These are phyloP conservation scores for Zophobas morio DNA, from an alignment of 1,140 invertebrate species.

Conservation along the genomic window DNA sequence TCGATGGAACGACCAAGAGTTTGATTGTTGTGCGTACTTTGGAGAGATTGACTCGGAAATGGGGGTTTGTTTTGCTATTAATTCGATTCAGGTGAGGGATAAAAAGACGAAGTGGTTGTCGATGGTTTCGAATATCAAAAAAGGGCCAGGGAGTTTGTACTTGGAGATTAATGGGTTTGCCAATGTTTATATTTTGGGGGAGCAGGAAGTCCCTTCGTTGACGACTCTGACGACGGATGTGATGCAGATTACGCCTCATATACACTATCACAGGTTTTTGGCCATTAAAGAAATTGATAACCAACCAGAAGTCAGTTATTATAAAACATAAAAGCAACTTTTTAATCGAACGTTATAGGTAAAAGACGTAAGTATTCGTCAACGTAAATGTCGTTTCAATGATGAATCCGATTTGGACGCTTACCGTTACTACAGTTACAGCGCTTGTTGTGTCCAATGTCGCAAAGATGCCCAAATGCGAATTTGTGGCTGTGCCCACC, in stretches of 20 bases:
- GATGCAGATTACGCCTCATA: conserved; percentile 59
- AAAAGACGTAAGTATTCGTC: conserved; percentile 61
- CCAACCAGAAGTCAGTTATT: conserved; percentile 59
- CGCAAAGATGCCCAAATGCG: conserved; percentile 74
- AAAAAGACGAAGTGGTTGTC: conserved; percentile 34
- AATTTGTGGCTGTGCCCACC: conserved; percentile 78
- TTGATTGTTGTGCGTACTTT: conserved; percentile 79
- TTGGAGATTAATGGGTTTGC: conserved; percentile 72
- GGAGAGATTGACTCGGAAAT: conserved; percentile 76
- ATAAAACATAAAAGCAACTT: no score
- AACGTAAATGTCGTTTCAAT: conserved; percentile 74
- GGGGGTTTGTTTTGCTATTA: conserved; percentile 77
- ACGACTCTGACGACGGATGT: conserved; percentile 74
- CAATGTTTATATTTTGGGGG: conserved; percentile 75
- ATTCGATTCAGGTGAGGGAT: conserved; percentile 71
- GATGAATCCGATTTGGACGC: conserved; percentile 76
- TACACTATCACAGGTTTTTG: conserved; percentile 58
- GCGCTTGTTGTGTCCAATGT: conserved; percentile 79
- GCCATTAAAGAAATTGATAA: conserved; percentile 66
- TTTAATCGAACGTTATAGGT: conserved; percentile 56
- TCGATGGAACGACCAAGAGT: conserved; percentile 74
- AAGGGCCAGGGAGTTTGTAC: conserved; percentile 72
- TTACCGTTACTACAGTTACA: conserved; percentile 77
- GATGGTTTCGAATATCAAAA: conserved; percentile 72
- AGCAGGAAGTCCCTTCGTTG: conserved; percentile 76